Base-by-base conservation (phyloP, 2,888 invertebrate genomes). In the Mycogona germanica region DNA sequence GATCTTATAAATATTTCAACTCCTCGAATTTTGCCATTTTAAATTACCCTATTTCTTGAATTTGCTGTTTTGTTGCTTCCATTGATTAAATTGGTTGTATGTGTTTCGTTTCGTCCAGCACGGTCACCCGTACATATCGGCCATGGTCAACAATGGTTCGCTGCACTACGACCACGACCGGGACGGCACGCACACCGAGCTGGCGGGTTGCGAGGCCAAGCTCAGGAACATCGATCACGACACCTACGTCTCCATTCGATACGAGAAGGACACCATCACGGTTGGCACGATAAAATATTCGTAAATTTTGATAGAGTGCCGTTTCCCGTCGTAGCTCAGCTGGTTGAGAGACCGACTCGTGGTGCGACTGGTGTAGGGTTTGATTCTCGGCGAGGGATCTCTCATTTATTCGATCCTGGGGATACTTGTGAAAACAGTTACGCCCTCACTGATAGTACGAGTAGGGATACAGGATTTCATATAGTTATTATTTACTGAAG, bases 71-170 rank as follows among this genome's bases (percentile, higher is more conserved):
- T 35, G 14, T 53, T 41, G 51, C 12, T 7, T 14, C 26, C 41
- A 21, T 14, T 29, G 25, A 17, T 50, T 23, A 21, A n/a, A 46
- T 17, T 19, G 17, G 1, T 45, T 40, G 7, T 9, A 23, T n/a
- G 26, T 44, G 5, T 26, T 44, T 26, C 23, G 4, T 14, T 42
- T 26, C 19, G 44, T 66, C 12, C 70, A 96, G 95, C 97, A 97
- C 71, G 87, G 89, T 66, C 97, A 98, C 76, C 98, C 98, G 0
- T 99, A 89, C 71, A 82, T 98, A 63, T 96, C 96, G 52, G 93
- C 89, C 2, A 98, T 97, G 96, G 79, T 99, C 2, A 96, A 92
- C 71, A 97, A 99, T 72, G 98, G 98, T 17, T 77, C 85, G 2
- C 74, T 91, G 57, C 84, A 85, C 67, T 99, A 98, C 70, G 98